These are phyloP conservation scores for Halisarca cf. caerulea DNA, from an alignment of 37 sponge, comb jelly and placozoan genomes.

Conservation along the genomic window DNA sequence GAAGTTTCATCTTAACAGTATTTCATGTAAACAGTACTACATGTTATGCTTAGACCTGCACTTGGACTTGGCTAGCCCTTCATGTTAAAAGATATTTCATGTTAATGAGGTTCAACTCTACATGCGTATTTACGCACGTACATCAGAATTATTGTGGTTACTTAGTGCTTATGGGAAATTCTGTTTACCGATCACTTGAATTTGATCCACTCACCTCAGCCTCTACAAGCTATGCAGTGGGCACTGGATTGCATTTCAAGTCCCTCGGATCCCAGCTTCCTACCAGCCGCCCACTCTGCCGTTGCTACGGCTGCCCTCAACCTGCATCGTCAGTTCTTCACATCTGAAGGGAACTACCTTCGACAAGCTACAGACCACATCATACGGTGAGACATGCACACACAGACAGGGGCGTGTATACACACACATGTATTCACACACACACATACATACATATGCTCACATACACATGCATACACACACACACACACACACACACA, in stretches of 20 bases:
- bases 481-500: slow-evolving; percentile 6
- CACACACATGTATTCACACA: neutral
- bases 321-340: neutral
- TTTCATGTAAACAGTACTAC: too few species aligned
- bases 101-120: too few species aligned
- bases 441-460: neutral
- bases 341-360: neutral
- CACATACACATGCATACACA: neutral
- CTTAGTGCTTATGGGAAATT: too few species aligned
- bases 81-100: too few species aligned
- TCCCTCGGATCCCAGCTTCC: neutral
- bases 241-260: neutral
- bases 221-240: neutral
- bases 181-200: too few species aligned
- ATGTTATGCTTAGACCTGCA: too few species aligned
- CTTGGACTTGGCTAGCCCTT: too few species aligned
- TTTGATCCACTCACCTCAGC: neutral
- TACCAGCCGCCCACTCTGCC: neutral
- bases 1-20: too few species aligned
- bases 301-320: neutral
- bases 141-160: too few species aligned
- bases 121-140: too few species aligned
- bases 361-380: neutral
- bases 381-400: neutral
- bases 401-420: neutral